These are phyloP conservation scores for Limnephilus marmoratus DNA, from an alignment of 2,888 invertebrate species.

Conservation along the genomic window DNA sequence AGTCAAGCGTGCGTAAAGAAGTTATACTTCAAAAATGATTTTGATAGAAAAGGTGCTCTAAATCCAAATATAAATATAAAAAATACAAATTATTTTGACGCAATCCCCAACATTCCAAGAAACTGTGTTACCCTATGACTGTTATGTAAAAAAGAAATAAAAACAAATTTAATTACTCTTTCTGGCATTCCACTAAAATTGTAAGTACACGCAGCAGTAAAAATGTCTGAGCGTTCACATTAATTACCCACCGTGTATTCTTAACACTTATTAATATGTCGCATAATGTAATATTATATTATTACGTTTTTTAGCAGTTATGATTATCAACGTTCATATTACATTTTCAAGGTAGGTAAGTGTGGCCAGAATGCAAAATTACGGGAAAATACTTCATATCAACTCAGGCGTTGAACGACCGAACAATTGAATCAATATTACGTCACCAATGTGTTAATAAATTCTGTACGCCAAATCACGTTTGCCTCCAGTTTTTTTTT, in stretches of 20 bases:
- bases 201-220: not conserved
- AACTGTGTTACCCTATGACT: not conserved
- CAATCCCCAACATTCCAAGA: not conserved
- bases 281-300: not conserved
- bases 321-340: not conserved
- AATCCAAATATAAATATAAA: no score
- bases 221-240: not conserved
- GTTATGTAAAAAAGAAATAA: not conserved
- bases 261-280: not conserved
- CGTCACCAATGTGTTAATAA: not conserved
- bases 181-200: not conserved
- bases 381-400: not conserved
- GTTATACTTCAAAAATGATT: no score
- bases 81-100: no score
- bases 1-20: no score
- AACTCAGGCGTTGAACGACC: not conserved
- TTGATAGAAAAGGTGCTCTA: no score
- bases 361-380: not conserved
- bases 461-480: not conserved
- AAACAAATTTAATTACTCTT: not conserved
- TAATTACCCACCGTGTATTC: not conserved
- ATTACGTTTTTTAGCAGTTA: not conserved
- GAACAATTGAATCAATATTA: not conserved
- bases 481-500: slow-evolving; percentile 34
- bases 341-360: not conserved